Base-by-base conservation (phyloP, 1,140 invertebrate genomes). In the Phymorhynchus buccinoides region DNA sequence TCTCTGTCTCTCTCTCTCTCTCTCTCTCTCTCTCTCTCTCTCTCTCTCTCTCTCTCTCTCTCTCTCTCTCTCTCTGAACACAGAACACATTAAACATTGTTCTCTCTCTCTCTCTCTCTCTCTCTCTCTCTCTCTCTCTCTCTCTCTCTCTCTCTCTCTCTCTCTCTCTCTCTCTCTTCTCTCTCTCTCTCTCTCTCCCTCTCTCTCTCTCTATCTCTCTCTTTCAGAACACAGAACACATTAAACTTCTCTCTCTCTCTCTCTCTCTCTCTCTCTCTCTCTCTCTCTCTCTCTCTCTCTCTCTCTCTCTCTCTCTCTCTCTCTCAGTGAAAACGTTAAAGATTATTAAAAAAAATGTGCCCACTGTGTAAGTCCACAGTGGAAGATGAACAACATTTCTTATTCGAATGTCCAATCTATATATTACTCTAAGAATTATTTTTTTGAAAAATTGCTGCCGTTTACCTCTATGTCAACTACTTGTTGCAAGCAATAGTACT, bases 131-230 rank as follows among this genome's bases (percentile, higher is more conserved):
- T 66, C 62, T 12, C 62, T 66, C 62, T 66, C 62, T 66, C 62
- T 66, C 62, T 66, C 62, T 66, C 62, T 66, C 62, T 66, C 30
- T 73, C 68, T 73, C 68, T 73, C 68, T 73, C 68, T 73, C 68
- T 73, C 68, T 73, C 68, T 73, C 68, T 73, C 68, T 73, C 68
- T 73, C 68, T 73, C 68, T 73, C 68, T 66, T 73, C 68, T 32
- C 68, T 32, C 68, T 32, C 68, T 32, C 68, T 32, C 68, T 35
- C 68, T 35, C 68, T 35, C 68, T 6, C 32, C 32, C 68, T 35
- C 68, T 35, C 68, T 35, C 68, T 35, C 68, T 35, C 68, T 35
- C 68, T 35, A n/a, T 35, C 68, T 35, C 68, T 35, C n/a, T 35
- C 68, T 35, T 32, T 35, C 68, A 73, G 44, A 48, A 6, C 44